These are phyloP conservation scores for Enteromius trimaculatus DNA, from an alignment of 2,797 vertebrate genomes.

Conservation along the genomic window DNA sequence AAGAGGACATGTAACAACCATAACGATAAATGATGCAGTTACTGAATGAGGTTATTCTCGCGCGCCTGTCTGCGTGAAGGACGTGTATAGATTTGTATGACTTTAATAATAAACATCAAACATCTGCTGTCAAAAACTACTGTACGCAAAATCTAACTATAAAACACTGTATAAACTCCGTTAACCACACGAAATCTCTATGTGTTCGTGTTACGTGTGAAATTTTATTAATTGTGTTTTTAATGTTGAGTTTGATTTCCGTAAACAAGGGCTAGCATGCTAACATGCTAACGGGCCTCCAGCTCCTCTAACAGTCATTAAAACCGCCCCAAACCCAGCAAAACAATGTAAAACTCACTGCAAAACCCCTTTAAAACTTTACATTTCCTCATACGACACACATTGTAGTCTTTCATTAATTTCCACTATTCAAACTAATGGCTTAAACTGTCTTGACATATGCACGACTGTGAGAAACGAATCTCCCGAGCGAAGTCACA, in stretches of 20 bases:
- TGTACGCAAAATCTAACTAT: not conserved
- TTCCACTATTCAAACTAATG: not conserved
- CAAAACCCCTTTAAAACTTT: constrained; percentile 32
- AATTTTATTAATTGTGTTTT: constrained; percentile 4
- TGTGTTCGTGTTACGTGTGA: not conserved
- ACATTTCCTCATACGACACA: not conserved
- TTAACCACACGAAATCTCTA: not conserved
- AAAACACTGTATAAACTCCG: not conserved
- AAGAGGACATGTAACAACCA: not conserved
- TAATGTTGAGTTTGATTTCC: constrained; percentile 28
- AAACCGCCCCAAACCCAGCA: constrained; percentile 37
- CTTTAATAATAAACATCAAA: constrained; percentile 29
- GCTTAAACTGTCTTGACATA: not conserved
- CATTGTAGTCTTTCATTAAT: not conserved
- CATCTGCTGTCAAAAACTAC: constrained; percentile 1
- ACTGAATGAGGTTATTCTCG: not conserved
- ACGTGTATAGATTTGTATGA: not conserved
- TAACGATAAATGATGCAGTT: not conserved
- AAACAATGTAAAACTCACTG: constrained; percentile 39
- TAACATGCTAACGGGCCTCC: constrained; percentile 47
- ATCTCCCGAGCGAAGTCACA: not conserved
- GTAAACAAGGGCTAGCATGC: constrained; percentile 41
- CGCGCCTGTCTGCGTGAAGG: not conserved
- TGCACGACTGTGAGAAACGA: not conserved
- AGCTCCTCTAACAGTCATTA: constrained; percentile 28